Base-by-base conservation (phyloP, 2,888 invertebrate species). In the Zygogramma bicolorata region DNA sequence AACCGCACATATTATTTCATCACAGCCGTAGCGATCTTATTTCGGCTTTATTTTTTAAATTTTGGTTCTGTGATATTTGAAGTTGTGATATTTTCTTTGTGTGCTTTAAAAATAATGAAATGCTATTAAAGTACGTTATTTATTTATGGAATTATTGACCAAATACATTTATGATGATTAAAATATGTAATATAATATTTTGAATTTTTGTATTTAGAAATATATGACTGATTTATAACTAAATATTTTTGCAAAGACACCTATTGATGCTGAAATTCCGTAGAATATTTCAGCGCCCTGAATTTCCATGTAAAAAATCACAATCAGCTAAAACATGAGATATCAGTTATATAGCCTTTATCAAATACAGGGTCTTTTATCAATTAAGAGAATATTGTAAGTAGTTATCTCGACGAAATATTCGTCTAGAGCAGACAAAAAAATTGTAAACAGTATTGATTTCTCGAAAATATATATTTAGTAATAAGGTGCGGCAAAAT, bases 311-410 rank as follows among this genome's bases (percentile, higher is more conserved):
- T 31, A 61, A 77, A 78, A 78, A 78, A 77, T 79, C 77, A 82
- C 84, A 86, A 86, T 85, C 84, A 85, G 83, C 82, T 83, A 83
- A n/a, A 84, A 82, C 78, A 83, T 82, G 82, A 84, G 80, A 82
- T 84, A 86, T 86, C 84, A 82, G 86, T 85, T 85, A 72, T 84
- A 85, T 82, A 87, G 87, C 87, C 87, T 87, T 87, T 85, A 85
- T 84, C 82, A 81, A 87, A 86, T 79, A 87, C 87, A 87, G 87
- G 87, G 87, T 87, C 86, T 84, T n/a, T 86, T 84, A 85, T 85
- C 85, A 85, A 82, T 84, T 88, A 84, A 84, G 84, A 85, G 80
- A 83, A 81, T 85, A 84, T 80, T 79, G 81, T 84, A 83, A 84
- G 81, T 84, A 84, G 81, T 82, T 81, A 81, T 79, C 83, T 79